A percentile compares a stretch with the other conserved stretches of the same genome.
These are phyloP conservation scores for Lucilia sericata DNA, from an alignment of 1,140 invertebrate genomes.

Conservation along the genomic window DNA sequence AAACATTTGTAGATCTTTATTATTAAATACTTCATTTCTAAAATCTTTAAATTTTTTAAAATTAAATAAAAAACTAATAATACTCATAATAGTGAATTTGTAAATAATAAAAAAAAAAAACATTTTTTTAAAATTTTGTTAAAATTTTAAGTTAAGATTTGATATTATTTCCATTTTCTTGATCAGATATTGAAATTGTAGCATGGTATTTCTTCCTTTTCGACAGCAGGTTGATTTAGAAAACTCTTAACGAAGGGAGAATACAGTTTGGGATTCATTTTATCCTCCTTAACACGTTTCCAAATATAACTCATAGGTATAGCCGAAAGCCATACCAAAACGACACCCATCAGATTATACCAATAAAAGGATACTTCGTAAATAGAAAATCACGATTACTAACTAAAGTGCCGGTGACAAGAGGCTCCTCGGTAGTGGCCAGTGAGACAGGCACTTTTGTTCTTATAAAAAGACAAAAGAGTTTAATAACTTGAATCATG, in stretches of 20 bases:
- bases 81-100: too few species aligned
- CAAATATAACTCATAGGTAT: conserved; percentile 65
- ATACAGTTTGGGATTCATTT: conserved; percentile 55
- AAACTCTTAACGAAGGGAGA: conserved; percentile 58
- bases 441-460: neutral
- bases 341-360: conserved; percentile 74
- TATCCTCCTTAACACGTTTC: conserved; percentile 49
- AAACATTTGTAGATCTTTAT: too few species aligned
- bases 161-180: too few species aligned
- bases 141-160: too few species aligned
- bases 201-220: conserved; percentile 54
- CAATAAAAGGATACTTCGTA: conserved; percentile 74
- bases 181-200: neutral
- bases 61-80: too few species aligned
- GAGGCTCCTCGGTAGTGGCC: conserved; percentile 21
- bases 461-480: too few species aligned
- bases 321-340: conserved; percentile 75
- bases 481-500: too few species aligned
- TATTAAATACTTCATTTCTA: too few species aligned
- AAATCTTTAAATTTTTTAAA: too few species aligned
- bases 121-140: too few species aligned
- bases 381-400: conserved; percentile 69
- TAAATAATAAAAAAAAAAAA: too few species aligned
- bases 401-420: conserved; percentile 55
- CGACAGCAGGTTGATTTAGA: conserved; percentile 36